Conservation (phyloP, 2,797 vertebrate genomes). For the Heliangelus exortis region DNA sequence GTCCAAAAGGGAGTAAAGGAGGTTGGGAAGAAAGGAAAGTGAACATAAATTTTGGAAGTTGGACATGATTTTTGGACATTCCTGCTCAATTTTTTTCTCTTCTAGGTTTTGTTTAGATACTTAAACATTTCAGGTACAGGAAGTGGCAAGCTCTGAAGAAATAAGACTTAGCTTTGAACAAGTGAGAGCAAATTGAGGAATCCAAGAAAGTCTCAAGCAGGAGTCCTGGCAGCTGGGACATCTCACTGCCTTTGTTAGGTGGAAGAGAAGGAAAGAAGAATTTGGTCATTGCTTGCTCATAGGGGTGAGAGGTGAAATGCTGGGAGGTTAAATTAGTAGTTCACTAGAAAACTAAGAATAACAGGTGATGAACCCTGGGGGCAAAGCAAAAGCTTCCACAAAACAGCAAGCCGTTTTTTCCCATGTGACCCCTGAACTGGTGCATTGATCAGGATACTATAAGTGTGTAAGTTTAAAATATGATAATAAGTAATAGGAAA, state of each 20-base stretch:
- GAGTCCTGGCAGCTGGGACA: neutral
- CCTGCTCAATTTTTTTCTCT: neutral
- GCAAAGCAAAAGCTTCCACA: accelerated
- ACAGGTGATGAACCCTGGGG: neutral
- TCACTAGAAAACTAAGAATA: neutral
- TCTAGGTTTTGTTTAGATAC: neutral
- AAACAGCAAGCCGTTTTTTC: neutral
- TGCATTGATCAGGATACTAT: neutral
- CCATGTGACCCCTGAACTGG: neutral
- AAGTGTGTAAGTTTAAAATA: neutral
- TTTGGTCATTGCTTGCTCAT: neutral
- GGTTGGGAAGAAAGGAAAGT: neutral
- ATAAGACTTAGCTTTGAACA: neutral
- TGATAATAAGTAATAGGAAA: neutral
- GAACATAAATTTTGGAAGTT: neutral
- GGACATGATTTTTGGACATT: neutral
- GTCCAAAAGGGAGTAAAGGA: neutral
- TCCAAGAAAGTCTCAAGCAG: neutral
- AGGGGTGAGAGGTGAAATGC: too few relatives aligned
- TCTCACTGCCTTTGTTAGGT: neutral
- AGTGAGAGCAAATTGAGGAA: neutral
- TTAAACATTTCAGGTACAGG: neutral
- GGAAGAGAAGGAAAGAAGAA: neutral
- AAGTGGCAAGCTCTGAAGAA: neutral
- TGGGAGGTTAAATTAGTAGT: neutral